Evolutionary conservation across 2,797 vertebrate species (phyloP), one percentile per base, ranked within the genome.

Genomic region (Pristis pectinata): DNA sequence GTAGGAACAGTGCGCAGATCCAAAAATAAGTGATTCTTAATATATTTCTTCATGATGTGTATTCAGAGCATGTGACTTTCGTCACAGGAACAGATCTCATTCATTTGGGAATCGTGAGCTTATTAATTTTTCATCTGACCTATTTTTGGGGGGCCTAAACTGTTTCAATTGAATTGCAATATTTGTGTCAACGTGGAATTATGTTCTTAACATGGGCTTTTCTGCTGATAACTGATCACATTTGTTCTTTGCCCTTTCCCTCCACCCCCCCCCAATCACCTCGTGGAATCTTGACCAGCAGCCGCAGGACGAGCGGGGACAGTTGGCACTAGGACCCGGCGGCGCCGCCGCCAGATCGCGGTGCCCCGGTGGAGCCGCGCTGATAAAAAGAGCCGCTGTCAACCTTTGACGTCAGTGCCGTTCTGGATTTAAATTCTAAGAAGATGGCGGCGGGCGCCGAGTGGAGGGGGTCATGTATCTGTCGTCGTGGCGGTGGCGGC

Each of bases 361-460:
- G 6, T 1, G 37, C 24, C 85, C 85, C 49, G 7, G 87, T n/a
- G 34, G 87, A 91, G 59, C 87, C 17, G 87, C n/a, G n/a, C n/a
- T 24, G 87, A 91, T 91, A 91, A 87, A 49, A 87, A 67, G 61
- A 64, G 61, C 59, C 61, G 61, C 70, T 53, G 70, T 76, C 44
- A 74, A 1, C 27, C 13, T 76, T 72, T 94, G 92, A 94, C 92
- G 92, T 94, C 92, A 76, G 44, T 72, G 37, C 49, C 6, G 19
- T n/a, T 70, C 91, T 22, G 19, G 91, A 70, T 67, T 49, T 13
- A 76, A 72, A 94, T 41, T 53, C 24, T 30, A 19, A 41, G 24
- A 94, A 94, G 67, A 94, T 94, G 92, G 92, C 92, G 70, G 92
- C 92, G 24, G 70, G 30, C 24, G 19, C 41, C 70, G 92, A 94